Evolutionary conservation across 2,888 invertebrate species (phyloP), one percentile per base, ranked within the genome.

Genomic region (Hyppa rectilinea): DNA sequence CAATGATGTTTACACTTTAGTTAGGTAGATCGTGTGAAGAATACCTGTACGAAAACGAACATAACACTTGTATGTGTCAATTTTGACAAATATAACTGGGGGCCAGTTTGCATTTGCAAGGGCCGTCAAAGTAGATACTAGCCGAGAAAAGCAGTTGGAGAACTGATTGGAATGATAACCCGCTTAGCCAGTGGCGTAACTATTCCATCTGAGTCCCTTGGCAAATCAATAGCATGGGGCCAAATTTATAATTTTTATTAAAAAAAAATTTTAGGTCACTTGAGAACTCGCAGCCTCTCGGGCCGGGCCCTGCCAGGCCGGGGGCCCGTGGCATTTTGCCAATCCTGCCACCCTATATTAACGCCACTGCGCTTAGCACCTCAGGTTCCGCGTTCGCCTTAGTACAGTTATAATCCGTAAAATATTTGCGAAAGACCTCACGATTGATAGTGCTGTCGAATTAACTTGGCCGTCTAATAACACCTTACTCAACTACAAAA

Each of bases 1-100:
- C 69, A 45, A 23, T 55, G 47, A 49, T 63, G 17, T 47, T 74
- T 71, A 4, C 64, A 55, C 4, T 40, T 53, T 29, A 47, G 7
- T 36, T 40, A 31, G 4, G 6, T 29, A 71, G 14, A 29, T 14
- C 23, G 73, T 59, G 72, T 50, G 49, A 53, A 53, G 12, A 52
- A n/a, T n/a, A n/a, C 10, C 2, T 12, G 31, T 64, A 34, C 2
- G 12, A 43, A 12, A 14, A 20, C 20, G 26, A 34, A 62, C 34
- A 23, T 23, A 7, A 10, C 14, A 23, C 20, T 23, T 3, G 23
- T 40, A 2, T n/a, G n/a, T 45, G 10, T 60, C 2, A 38, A 20
- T 17, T 29, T 58, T 63, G 12, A 1, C 23, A 38, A 20, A n/a
- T 29, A 40, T 63, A 17, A 1, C 23, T 56, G 17, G 0, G 14